Conservation (phyloP, 2,888 invertebrate genomes). For the Watsonalla cultraria region DNA sequence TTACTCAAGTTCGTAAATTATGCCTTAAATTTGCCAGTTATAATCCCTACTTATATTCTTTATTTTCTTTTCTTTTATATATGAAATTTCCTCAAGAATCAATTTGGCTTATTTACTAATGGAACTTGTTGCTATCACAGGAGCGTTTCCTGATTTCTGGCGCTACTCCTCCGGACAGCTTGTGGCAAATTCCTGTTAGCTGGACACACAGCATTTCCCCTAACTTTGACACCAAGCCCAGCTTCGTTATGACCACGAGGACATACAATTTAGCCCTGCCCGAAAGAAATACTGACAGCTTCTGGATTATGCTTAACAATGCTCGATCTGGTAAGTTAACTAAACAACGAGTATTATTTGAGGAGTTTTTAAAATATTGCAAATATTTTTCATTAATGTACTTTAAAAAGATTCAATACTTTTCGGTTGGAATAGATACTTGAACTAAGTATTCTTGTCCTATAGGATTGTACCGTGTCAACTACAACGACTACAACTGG, state of each 20-base stretch:
- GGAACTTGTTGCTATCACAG: conserved; percentile 25
- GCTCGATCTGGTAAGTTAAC: conserved; percentile 53
- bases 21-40: not conserved
- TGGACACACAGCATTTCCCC: conserved; percentile 58
- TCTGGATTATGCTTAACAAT: conserved; percentile 80
- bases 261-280: conserved; percentile 24
- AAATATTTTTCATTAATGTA: not conserved
- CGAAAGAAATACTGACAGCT: conserved; percentile 31
- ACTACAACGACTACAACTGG: conserved; percentile 81
- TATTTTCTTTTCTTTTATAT: too few relatives aligned
- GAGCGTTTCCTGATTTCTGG: conserved; percentile 53
- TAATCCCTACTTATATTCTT: too few relatives aligned
- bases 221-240: conserved; percentile 59
- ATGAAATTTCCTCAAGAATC: too few relatives aligned
- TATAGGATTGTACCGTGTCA: conserved; percentile 82
- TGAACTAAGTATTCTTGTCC: conserved; percentile 1
- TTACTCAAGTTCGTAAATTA: conserved; percentile 56
- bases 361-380: not conserved
- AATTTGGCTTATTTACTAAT: too few relatives aligned
- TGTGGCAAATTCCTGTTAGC: conserved; percentile 67
- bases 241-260: conserved; percentile 33
- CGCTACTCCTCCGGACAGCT: conserved; percentile 15
- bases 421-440: not conserved
- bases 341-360: not conserved
- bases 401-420: not conserved